Evolutionary conservation across 2,888 invertebrate genomes (phyloP).

Genomic region (Actias luna): DNA sequence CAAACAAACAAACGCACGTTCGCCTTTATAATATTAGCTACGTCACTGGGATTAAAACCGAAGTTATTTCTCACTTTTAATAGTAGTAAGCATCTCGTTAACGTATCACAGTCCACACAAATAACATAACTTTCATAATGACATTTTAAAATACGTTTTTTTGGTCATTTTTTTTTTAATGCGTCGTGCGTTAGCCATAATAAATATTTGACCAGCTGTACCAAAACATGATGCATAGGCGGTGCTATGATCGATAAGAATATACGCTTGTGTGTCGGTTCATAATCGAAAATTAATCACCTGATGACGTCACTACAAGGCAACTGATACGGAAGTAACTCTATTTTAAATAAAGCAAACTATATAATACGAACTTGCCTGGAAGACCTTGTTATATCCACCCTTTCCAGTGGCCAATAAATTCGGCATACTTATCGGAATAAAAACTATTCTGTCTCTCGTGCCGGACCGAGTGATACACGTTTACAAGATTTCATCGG

Average conservation of each 20-base stretch:
- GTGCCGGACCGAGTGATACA: too few species aligned
- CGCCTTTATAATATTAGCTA: too few species aligned
- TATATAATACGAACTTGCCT: too few species aligned
- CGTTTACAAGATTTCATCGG: too few species aligned
- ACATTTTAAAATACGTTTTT: slow-evolving; percentile 8
- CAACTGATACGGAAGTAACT: neutral
- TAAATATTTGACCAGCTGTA: slow-evolving; percentile 15
- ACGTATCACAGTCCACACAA: neutral
- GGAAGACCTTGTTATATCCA: too few species aligned
- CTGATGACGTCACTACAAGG: neutral
- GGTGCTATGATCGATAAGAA: neutral
- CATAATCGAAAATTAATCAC: neutral
- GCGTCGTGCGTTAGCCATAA: slow-evolving; percentile 3
- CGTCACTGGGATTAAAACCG: too few species aligned
- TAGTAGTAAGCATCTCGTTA: neutral
- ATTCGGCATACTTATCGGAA: too few species aligned
- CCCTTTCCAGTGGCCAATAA: too few species aligned
- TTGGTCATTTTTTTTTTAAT: slow-evolving; percentile 10
- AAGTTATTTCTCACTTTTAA: too few species aligned
- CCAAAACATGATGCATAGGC: neutral
- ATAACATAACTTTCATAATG: neutral
- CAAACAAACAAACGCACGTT: too few species aligned
- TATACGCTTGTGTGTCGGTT: neutral
- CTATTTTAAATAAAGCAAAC: neutral
- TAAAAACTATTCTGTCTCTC: too few species aligned